These are phyloP conservation scores for Diglossa cyanea DNA, from an alignment of 2,797 vertebrate species.

Conservation along the genomic window DNA sequence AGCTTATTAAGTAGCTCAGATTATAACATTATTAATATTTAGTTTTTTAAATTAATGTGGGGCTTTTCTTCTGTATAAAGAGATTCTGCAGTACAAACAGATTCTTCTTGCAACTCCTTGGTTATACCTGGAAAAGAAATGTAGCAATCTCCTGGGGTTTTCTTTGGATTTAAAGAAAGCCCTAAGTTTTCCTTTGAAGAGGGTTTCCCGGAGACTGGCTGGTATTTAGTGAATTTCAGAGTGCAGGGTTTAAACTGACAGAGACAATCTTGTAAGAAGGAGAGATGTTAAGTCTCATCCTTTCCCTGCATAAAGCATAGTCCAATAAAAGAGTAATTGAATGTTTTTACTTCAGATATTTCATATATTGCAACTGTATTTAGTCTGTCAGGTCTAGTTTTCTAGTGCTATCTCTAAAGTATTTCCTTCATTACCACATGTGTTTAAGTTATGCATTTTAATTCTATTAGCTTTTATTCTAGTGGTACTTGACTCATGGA, in stretches of 20 bases:
- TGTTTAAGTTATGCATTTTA: not conserved
- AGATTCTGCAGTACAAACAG: not conserved
- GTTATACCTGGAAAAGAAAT: not conserved
- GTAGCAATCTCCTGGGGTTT: not conserved
- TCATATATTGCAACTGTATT: not conserved
- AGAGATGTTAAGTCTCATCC: not conserved
- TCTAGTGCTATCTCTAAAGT: not conserved
- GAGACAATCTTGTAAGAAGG: not conserved
- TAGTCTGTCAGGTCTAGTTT: not conserved
- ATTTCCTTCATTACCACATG: not conserved
- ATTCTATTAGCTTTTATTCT: not conserved
- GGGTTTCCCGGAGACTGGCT: not conserved
- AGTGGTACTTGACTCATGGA: not conserved
- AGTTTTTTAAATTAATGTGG: not conserved
- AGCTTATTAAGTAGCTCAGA: not conserved
- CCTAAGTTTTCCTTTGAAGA: constrained; percentile 1
- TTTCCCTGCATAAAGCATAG: not conserved
- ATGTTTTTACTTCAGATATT: not conserved
- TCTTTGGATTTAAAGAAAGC: not conserved
- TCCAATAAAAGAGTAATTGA: not conserved
- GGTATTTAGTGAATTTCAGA: not conserved
- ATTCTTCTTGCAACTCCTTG: not conserved
- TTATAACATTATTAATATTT: not conserved
- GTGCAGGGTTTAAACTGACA: not conserved
- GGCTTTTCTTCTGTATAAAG: not conserved